Conservation (phyloP, 2,888 invertebrate genomes). For the Apodemia hepburni region DNA sequence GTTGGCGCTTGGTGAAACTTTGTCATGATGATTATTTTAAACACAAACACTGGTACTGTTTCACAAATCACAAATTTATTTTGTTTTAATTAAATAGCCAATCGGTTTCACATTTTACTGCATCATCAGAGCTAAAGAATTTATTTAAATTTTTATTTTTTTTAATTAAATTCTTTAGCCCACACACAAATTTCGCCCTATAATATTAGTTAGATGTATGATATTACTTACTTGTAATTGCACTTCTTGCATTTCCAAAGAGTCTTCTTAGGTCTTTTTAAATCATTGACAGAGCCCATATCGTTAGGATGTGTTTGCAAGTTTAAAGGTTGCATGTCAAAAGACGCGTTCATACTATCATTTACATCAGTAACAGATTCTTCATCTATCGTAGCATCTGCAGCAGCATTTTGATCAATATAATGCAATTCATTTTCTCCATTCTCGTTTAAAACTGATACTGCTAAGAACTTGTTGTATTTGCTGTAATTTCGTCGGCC, state of each 20-base stretch:
- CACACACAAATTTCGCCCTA: not conserved
- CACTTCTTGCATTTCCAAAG: conserved; percentile 96
- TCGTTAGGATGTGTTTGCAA: conserved; percentile 66
- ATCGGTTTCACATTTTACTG: no score
- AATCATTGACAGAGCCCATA: conserved; percentile 43
- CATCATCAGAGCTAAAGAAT: no score
- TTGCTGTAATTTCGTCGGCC: conserved; percentile 95
- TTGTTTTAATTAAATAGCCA: no score
- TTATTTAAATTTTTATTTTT: no score
- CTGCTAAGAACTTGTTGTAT: conserved; percentile 92
- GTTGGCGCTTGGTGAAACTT: no score
- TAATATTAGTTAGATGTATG: not conserved
- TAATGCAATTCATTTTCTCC: conserved; percentile 73
- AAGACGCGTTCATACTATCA: conserved; percentile 56
- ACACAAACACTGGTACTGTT: no score
- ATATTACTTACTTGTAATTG: conserved; percentile 86
- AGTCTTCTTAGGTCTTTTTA: conserved; percentile 83
- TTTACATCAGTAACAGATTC: conserved; percentile 73
- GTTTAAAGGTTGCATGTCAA: conserved; percentile 82
- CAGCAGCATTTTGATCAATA: conserved; percentile 54
- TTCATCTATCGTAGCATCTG: conserved; percentile 69
- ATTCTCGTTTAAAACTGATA: conserved; percentile 80
- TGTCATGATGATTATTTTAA: no score
- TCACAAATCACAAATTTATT: no score
- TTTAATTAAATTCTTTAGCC: no score